Base-by-base conservation (phyloP, 1,140 invertebrate species). In the Heliconius hewitsoni region DNA sequence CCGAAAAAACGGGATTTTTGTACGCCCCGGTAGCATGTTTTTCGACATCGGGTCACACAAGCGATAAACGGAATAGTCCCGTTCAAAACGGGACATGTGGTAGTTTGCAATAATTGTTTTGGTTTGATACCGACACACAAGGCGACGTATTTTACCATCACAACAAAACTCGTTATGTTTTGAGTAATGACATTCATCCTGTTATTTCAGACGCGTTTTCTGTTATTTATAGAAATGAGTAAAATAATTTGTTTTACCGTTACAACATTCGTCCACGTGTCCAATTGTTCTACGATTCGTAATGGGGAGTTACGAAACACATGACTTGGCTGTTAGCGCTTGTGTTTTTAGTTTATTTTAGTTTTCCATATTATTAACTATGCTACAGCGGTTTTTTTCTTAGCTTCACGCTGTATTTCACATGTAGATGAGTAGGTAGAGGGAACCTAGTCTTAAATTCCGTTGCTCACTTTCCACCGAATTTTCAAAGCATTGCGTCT, bases 171-270 rank as follows among this genome's bases (percentile, higher is more conserved):
- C 66, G 50, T 46, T 55, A 55, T 39, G 18, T 66, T 50, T 50
- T 52, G 19, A 52, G 9, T 77, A 89, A 89, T 87, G 86, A 84
- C 83, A 83, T 72, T 78, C 83, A 79, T 85, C 82, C 82, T 90
- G 85, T 86, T 88, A 85, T 89, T 88, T 85, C 85, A 84, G 82
- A 79, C 79, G 75, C n/a, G 78, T 83, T 82, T 85, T 80, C 82
- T 82, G 82, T 80, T 81, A 83, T 81, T 82, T 79, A 74, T 77
- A 76, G 70, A 72, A 77, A 80, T 78, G 78, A 78, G 72, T 82
- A 78, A 83, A 84, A 85, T 83, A 84, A 86, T 89, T 84, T 82
- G 77, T 87, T 84, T 82, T 84, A 71, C 78, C 57, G 77, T 85
- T 88, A 80, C 83, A 81, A 83, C 83, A 86, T 78, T 76, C 81